A percentile compares a stretch with the other conserved stretches of the same genome.
Conservation (phyloP, 2,888 invertebrate species). For the Caenorhabditis angaria region DNA sequence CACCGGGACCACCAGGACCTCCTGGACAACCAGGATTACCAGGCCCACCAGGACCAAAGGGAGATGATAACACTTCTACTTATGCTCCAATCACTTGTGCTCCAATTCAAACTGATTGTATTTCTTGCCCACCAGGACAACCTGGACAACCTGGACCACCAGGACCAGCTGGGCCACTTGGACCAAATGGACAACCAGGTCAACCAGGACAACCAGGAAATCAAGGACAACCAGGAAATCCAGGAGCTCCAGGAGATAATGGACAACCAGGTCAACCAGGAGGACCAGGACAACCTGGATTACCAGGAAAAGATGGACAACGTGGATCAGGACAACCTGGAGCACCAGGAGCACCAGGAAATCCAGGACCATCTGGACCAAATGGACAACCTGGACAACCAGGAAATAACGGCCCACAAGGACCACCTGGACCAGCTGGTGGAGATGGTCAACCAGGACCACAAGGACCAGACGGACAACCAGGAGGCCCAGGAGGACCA, state of each 20-base stretch:
- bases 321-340: conserved; percentile 56
- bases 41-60: conserved; percentile 52
- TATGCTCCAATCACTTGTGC: conserved; percentile 54
- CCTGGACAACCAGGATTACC: conserved; percentile 53
- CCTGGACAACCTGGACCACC: conserved; percentile 56
- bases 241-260: conserved; percentile 42
- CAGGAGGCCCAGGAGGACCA: conserved; percentile 47
- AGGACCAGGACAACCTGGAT: conserved; percentile 43
- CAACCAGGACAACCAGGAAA: conserved; percentile 50
- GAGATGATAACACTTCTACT: conserved; percentile 53
- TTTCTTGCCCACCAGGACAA: conserved; percentile 60
- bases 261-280: conserved; percentile 48
- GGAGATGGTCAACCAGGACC: conserved; percentile 44
- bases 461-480: conserved; percentile 39
- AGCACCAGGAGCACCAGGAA: conserved; percentile 45
- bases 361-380: conserved; percentile 48
- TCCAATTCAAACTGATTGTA: conserved; percentile 45
- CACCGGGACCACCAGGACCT: conserved; percentile 59
- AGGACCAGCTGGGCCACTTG: conserved; percentile 60
- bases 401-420: conserved; percentile 41
- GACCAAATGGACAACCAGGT: conserved; percentile 55
- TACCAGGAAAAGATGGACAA: conserved; percentile 42
- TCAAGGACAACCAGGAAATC: conserved; percentile 45
- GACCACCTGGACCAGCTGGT: conserved; percentile 45
- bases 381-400: conserved; percentile 57